Percentiles rank a stretch among this genome's conserved stretches.
phyloP scores from a whole-genome alignment of 2,888 invertebrate species.

The Xanthorhoe designata region DNA sequence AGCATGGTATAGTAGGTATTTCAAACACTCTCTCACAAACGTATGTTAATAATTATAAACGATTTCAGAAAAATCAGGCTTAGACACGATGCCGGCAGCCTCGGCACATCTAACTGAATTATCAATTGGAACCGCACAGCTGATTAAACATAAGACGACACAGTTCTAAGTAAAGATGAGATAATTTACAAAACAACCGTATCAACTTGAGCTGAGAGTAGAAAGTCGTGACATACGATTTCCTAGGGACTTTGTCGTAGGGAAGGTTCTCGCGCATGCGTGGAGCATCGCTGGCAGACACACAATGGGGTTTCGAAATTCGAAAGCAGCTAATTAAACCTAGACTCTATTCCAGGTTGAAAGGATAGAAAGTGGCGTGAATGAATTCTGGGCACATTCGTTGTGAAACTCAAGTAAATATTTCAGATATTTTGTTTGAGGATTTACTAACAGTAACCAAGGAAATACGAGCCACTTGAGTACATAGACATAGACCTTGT shows the following conservation, averaged over 20 bases:
- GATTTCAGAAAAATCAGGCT: constrained; percentile 49
- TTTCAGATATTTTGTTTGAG: constrained; percentile 68
- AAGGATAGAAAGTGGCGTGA: constrained; percentile 46
- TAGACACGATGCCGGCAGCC: constrained; percentile 66
- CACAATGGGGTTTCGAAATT: constrained; percentile 61
- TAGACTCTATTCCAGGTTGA: constrained; percentile 47
- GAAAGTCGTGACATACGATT: constrained; percentile 63
- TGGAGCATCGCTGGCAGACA: constrained; percentile 46
- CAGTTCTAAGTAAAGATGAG: constrained; percentile 57
- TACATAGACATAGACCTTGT: constrained; percentile 53
- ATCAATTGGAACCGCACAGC: constrained; percentile 80
- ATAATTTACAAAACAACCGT: constrained; percentile 64
- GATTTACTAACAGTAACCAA: constrained; percentile 68
- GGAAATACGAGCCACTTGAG: constrained; percentile 62
- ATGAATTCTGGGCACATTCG: constrained; percentile 60
- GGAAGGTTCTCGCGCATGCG: constrained; percentile 74
- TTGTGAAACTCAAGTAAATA: constrained; percentile 60
- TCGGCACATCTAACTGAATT: constrained; percentile 74
- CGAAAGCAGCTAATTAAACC: constrained; percentile 40
- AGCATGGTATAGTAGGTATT: background rate
- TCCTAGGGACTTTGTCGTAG: constrained; percentile 58
- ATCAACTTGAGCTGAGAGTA: constrained; percentile 43
- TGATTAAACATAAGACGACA: constrained; percentile 75
- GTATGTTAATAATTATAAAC: background rate
- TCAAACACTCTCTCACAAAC: background rate